These are phyloP conservation scores for Hyperoodon ampullatus DNA, from an alignment of 2,113 vertebrate genomes.

Conservation along the genomic window DNA sequence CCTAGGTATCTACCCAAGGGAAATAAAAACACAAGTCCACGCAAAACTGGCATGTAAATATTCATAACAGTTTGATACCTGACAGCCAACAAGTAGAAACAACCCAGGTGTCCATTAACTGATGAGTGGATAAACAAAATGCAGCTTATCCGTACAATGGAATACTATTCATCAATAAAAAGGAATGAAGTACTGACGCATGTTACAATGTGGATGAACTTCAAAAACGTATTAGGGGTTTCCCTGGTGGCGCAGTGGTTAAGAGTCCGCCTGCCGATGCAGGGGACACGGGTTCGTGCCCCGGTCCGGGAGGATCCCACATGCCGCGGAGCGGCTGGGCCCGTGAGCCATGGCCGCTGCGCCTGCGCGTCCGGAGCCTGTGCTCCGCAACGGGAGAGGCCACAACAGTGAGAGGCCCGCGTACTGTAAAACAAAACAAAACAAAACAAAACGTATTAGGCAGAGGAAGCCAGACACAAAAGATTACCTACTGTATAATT, in stretches of 20 bases:
- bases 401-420: too few species aligned
- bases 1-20: neutral
- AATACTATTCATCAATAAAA: fast-evolving
- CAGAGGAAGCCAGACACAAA: neutral
- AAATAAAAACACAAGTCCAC: neutral
- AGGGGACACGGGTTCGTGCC: too few species aligned
- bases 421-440: too few species aligned
- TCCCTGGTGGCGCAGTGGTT: too few species aligned
- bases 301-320: too few species aligned
- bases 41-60: neutral
- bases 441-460: neutral
- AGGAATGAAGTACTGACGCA: fast-evolving
- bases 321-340: too few species aligned
- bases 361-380: too few species aligned
- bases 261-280: too few species aligned
- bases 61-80: neutral
- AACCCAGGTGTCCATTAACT: too few species aligned
- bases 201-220: fast-evolving
- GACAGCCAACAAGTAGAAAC: neutral
- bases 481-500: fast-evolving
- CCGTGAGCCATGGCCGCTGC: too few species aligned
- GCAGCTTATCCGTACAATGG: fast-evolving
- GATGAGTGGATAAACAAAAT: too few species aligned
- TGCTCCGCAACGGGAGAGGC: too few species aligned
- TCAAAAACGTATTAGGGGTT: neutral